Base-by-base conservation (phyloP, 2,797 vertebrate species). In the Premnoplex brunnescens region DNA sequence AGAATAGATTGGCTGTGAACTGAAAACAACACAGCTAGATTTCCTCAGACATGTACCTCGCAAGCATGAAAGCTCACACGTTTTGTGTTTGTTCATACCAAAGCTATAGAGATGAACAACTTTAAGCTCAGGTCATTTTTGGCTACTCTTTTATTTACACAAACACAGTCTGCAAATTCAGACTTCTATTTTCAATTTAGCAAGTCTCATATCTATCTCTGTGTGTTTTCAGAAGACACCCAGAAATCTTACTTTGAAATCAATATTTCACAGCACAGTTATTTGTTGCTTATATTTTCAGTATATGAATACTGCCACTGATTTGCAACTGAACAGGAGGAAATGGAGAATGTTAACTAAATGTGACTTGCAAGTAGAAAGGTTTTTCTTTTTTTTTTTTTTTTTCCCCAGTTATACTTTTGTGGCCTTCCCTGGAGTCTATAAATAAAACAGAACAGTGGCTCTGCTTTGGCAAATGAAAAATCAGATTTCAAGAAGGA, bases 371-470 rank as follows among this genome's bases (percentile, higher is more conserved):
- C 10, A 85, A 82, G 37, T 28, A 52, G 41, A 78, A 72, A 71
- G 4, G 2, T 13, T n/a, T 44, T 44, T n/a, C 15, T n/a, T 20
- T 36, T 68, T 62, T 59, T 18, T 18, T 18, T 58, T 16, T 36
- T n/a, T 3, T 44, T 46, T 2, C 18, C 4, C 27, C 14, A 11
- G 20, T 55, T 72, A 39, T 37, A 63, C 37, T 85, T 90, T 56
- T 82, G n/a, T 66, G 41, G 11, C 51, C 14, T 86, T 94, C 58
- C 59, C 69, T 34, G 10, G 58, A 94, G 80, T 63, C 73, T 72
- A 92, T 88, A 93, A 95, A 96, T 95, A 93, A 96, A 95, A 43
- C 18, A 82, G 46, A 94, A 71, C 21, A 84, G 71, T 51, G 39
- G 16, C 62, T 90, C 24, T 85, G 48, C 59, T 88, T 85, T 91